Evolutionary conservation across 2,888 invertebrate species (phyloP).

Genomic region (Ophion costatus): DNA sequence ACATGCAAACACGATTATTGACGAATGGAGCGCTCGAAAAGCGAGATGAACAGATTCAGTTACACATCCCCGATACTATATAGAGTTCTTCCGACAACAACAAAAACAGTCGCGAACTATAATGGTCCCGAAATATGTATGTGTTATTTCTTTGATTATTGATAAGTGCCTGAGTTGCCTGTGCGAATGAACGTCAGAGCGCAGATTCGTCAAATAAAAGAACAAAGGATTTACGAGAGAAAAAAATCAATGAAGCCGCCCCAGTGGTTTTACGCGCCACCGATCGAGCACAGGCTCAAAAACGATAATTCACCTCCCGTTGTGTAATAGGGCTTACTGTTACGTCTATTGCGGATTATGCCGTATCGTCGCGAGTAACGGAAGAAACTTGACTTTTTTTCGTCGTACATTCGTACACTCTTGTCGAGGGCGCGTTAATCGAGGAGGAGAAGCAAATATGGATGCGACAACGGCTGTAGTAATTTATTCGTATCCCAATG

Average conservation of each 20-base stretch:
- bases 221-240: neutral
- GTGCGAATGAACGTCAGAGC: slow-evolving; percentile 12
- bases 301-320: slow-evolving; percentile 44
- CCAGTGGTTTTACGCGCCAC: neutral
- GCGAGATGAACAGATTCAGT: neutral
- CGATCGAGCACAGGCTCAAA: neutral
- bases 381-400: slow-evolving; percentile 17
- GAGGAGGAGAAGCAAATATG: slow-evolving; percentile 1
- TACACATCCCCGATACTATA: neutral
- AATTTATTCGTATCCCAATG: slow-evolving; percentile 57
- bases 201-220: slow-evolving; percentile 7
- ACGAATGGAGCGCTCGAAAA: neutral
- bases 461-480: slow-evolving; percentile 50
- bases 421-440: neutral
- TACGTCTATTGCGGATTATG: slow-evolving; percentile 19
- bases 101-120: neutral
- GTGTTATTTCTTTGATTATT: slow-evolving; percentile 18
- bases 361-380: slow-evolving; percentile 11
- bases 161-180: slow-evolving; percentile 39
- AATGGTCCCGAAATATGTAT: slow-evolving; percentile 25
- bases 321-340: slow-evolving; percentile 29
- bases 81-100: neutral
- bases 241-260: neutral
- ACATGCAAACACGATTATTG: neutral
- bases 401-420: slow-evolving; percentile 21